These are phyloP conservation scores for Drosophila longiperda DNA, from an alignment of 2,888 invertebrate species.

Conservation along the genomic window DNA sequence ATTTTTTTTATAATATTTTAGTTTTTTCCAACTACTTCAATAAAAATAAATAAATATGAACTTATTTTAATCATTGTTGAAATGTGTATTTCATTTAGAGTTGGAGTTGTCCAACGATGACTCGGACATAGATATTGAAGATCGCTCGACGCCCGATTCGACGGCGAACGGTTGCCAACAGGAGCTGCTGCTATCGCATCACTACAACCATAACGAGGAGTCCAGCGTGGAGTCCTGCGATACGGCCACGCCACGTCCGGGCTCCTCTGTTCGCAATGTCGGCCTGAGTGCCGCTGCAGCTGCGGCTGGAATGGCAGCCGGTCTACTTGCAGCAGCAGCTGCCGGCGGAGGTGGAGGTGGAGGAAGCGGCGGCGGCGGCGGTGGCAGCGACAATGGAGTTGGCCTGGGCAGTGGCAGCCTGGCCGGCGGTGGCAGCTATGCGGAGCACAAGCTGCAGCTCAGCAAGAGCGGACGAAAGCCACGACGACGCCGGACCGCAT, in stretches of 20 bases:
- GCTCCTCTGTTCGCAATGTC: slow-evolving; percentile 5
- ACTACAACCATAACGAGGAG: slow-evolving; percentile 77
- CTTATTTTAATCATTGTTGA: neutral
- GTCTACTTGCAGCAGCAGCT: slow-evolving; percentile 51
- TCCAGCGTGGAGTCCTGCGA: slow-evolving; percentile 82
- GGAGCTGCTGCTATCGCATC: slow-evolving; percentile 66
- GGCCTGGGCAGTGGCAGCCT: neutral
- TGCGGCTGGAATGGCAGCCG: slow-evolving; percentile 68
- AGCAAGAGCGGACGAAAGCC: slow-evolving; percentile 90
- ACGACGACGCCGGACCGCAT: slow-evolving; percentile 93
- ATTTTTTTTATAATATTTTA: neutral
- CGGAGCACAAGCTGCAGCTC: slow-evolving; percentile 80
- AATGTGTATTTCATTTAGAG: slow-evolving; percentile 56
- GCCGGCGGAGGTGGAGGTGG: slow-evolving; percentile 17
- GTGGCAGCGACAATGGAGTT: neutral
- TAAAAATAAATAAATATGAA: neutral
- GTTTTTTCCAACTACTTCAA: neutral
- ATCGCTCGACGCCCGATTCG: slow-evolving; percentile 84
- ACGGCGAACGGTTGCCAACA: slow-evolving; percentile 65
- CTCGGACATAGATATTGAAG: slow-evolving; percentile 85
- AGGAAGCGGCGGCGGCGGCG: neutral
- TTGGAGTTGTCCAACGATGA: slow-evolving; percentile 84
- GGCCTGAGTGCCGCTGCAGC: slow-evolving; percentile 61
- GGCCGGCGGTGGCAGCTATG: slow-evolving; percentile 64
- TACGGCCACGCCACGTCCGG: slow-evolving; percentile 58